phyloP scores from a whole-genome alignment of 2,888 invertebrate species.

The Coelopa pilipes region DNA sequence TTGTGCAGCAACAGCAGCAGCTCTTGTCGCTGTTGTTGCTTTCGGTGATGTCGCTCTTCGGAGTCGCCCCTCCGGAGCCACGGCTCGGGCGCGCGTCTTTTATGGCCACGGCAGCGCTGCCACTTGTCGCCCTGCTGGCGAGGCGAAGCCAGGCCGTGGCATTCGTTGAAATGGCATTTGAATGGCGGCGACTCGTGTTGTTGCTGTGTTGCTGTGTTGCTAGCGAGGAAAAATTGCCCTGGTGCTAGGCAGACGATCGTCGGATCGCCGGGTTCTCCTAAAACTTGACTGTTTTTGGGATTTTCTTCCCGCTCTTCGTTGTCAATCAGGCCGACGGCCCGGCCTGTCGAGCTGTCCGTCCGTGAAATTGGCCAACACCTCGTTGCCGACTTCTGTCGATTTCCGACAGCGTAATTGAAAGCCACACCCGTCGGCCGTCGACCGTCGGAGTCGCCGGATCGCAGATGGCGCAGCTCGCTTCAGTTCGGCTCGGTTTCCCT shows the following conservation, averaged over 20 bases:
- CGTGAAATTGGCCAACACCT: slow-evolving; percentile 24
- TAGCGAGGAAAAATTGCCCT: background rate
- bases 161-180: slow-evolving; percentile 49
- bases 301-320: too few species aligned
- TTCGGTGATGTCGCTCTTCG: too few species aligned
- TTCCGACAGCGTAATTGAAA: slow-evolving; percentile 21
- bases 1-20: too few species aligned
- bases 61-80: too few species aligned
- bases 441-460: background rate
- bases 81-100: too few species aligned
- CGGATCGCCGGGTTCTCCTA: background rate
- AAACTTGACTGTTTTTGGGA: background rate
- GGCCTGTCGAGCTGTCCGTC: too few species aligned
- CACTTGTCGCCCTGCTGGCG: slow-evolving; percentile 37
- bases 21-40: too few species aligned
- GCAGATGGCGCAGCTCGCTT: background rate
- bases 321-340: too few species aligned
- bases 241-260: background rate
- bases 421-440: slow-evolving; percentile 20
- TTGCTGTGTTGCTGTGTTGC: background rate
- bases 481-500: slow-evolving; percentile 2
- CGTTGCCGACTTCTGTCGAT: background rate
- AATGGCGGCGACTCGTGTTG: slow-evolving; percentile 45
- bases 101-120: slow-evolving; percentile 44
- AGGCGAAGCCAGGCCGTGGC: slow-evolving; percentile 43